Conservation (phyloP, 1,140 invertebrate species). For the Halyomorpha halys region DNA sequence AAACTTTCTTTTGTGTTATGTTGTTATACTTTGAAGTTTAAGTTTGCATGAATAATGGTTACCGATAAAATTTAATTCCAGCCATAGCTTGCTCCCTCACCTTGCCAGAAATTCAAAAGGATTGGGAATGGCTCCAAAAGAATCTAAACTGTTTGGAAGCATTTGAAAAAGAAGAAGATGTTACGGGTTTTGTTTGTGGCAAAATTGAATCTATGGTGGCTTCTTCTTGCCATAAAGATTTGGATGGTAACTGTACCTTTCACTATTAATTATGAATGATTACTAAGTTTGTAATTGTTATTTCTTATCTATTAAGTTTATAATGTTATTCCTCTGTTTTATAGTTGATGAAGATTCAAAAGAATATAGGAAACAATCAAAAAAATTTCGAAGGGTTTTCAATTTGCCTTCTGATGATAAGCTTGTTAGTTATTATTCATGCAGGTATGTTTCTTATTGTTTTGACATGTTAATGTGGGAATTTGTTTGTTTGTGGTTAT, state of each 20-base stretch:
- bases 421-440: constrained; percentile 88
- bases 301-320: constrained; percentile 3
- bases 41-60: too few species aligned
- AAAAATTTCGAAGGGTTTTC: constrained; percentile 83
- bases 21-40: too few species aligned
- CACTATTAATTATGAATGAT: not conserved
- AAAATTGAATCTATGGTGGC: constrained; percentile 91
- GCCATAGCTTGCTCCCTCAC: constrained; percentile 78
- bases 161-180: constrained; percentile 89
- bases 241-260: not conserved
- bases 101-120: constrained; percentile 71
- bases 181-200: constrained; percentile 88
- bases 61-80: constrained; percentile 39
- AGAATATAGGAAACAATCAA: constrained; percentile 65
- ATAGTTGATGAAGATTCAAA: constrained; percentile 68
- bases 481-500: too few species aligned
- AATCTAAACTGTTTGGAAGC: constrained; percentile 80
- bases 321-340: constrained; percentile 25
- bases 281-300: too few species aligned
- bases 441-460: constrained; percentile 53
- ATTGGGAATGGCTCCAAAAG: constrained; percentile 89
- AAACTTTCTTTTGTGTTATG: too few species aligned
- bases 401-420: constrained; percentile 88
- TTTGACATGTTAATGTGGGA: too few species aligned
- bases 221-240: constrained; percentile 33